phyloP scores from a whole-genome alignment of 1,140 invertebrate species.

The Aphelinus atriplicis region DNA sequence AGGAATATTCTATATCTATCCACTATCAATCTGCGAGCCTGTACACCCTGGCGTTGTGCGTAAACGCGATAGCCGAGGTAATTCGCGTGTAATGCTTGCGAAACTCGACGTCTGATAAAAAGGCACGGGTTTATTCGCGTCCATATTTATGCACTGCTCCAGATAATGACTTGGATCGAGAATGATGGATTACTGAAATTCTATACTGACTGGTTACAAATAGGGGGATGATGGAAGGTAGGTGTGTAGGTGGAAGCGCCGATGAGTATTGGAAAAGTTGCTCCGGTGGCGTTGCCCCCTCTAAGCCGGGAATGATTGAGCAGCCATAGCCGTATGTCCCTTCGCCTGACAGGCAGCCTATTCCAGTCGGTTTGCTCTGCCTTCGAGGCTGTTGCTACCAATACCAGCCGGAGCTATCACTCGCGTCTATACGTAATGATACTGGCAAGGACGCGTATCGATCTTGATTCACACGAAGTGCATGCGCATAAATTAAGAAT shows the following conservation, averaged over 20 bases:
- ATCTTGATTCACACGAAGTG: conserved; percentile 1
- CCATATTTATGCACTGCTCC: not conserved
- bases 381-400: not conserved
- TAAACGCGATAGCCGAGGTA: too few species aligned
- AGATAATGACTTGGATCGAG: conserved; percentile 10
- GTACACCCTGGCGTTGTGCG: too few species aligned
- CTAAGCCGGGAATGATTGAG: conserved; percentile 62
- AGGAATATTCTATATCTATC: not conserved
- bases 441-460: not conserved
- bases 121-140: not conserved
- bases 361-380: not conserved
- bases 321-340: conserved; percentile 53
- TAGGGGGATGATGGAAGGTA: conserved; percentile 32
- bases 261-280: conserved; percentile 54
- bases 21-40: too few species aligned
- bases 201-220: conserved; percentile 46
- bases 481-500: too few species aligned
- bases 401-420: not conserved
- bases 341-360: conserved; percentile 34
- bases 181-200: conserved; percentile 48
- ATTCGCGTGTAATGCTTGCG: not conserved
- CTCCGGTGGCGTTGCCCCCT: conserved; percentile 25
- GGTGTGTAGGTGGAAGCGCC: not conserved
- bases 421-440: not conserved
- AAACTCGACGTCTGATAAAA: not conserved